A percentile compares a stretch with the other conserved stretches of the same genome.
Evolutionary conservation across 1,140 invertebrate genomes (phyloP).

Genomic region (Bombus soroeensis): DNA sequence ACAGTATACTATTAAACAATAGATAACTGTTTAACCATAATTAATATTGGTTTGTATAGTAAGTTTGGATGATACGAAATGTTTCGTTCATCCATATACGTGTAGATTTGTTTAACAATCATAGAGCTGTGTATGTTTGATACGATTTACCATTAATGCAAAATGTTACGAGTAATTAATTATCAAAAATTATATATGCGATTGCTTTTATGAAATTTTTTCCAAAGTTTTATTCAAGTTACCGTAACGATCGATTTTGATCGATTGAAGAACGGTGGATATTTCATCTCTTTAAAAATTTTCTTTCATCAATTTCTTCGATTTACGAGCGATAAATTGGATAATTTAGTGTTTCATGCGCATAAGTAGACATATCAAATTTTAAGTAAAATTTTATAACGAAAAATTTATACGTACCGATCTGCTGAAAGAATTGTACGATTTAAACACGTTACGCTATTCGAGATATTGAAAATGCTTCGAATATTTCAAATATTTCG

Average conservation of each 20-base stretch:
- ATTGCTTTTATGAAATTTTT: too few relatives aligned
- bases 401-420: neutral
- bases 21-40: neutral
- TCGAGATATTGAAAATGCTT: neutral
- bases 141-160: neutral
- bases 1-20: neutral
- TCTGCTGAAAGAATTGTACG: neutral
- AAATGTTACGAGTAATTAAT: neutral
- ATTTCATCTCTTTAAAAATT: too few relatives aligned
- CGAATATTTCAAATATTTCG: neutral
- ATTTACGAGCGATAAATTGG: neutral
- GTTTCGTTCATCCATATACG: neutral
- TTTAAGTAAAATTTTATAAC: neutral
- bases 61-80: neutral
- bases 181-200: too few relatives aligned
- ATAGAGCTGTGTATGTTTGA: too few relatives aligned
- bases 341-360: neutral
- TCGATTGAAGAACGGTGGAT: too few relatives aligned
- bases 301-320: too few relatives aligned
- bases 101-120: neutral
- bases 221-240: too few relatives aligned
- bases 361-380: neutral
- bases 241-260: too few relatives aligned
- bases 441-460: neutral
- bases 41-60: neutral